phyloP scores from a whole-genome alignment of 2,888 invertebrate genomes.

The Eilema sororculum region DNA sequence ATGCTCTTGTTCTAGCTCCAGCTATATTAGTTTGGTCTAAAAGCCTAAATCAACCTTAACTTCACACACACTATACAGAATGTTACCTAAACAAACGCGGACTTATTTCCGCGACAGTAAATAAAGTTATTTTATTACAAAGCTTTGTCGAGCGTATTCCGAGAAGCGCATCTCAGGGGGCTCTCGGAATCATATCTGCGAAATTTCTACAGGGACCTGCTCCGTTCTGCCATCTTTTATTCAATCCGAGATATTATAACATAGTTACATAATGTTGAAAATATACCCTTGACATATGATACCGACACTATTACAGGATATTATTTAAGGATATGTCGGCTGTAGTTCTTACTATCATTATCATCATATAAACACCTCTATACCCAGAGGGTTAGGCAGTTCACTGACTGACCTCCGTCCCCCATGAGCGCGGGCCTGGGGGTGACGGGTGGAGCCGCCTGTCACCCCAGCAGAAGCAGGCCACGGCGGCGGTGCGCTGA shows the following conservation, averaged over 20 bases:
- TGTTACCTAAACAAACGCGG: conserved; percentile 1
- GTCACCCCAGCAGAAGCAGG: too few species aligned
- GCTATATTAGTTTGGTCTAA: too few species aligned
- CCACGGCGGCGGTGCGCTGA: too few species aligned
- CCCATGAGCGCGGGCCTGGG: too few species aligned
- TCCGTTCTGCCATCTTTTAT: conserved; percentile 20
- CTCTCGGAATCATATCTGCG: conserved; percentile 34
- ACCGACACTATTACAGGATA: background rate
- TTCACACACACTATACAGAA: background rate
- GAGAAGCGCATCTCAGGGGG: conserved; percentile 33
- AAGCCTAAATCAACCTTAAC: too few species aligned
- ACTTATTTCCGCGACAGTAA: conserved; percentile 31
- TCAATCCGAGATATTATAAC: background rate
- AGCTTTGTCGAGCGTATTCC: conserved; percentile 34
- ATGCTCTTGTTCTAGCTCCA: too few species aligned
- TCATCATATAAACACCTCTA: too few species aligned
- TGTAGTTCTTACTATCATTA: too few species aligned
- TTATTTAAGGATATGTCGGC: background rate
- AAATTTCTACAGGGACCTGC: conserved; percentile 39
- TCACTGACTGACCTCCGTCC: too few species aligned
- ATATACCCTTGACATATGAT: background rate
- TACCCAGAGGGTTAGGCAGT: too few species aligned
- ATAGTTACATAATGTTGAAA: background rate
- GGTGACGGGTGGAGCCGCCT: too few species aligned
- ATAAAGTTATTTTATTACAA: conserved; percentile 42